Evolutionary conservation across 1,140 invertebrate genomes (phyloP), one percentile per base, ranked within the genome.

Genomic region (Phenacoccus solenopsis): DNA sequence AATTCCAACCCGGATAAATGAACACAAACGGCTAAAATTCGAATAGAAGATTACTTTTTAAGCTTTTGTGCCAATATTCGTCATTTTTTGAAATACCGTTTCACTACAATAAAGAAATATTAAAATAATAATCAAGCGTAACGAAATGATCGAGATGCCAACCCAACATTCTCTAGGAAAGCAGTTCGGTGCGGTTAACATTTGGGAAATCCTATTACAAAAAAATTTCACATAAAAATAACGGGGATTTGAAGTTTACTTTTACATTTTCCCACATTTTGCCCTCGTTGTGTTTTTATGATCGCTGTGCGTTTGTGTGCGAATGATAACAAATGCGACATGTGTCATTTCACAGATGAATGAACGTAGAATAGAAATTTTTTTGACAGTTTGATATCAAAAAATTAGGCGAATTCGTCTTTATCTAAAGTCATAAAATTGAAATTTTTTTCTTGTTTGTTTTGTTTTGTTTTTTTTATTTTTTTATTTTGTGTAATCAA

Each of bases 101-200:
- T 25, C 59, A 64, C 59, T 64, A 64, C 25, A 38, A 38, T 59
- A 10, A 27, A 25, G 59, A 64, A 64, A 25, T 64, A 64, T n/a
- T n/a, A n/a, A n/a, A n/a, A n/a, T n/a, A n/a, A n/a, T 64, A 64
- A 64, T 64, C 59, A 64, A 64, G 59, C 59, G 59, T 64, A 64
- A 64, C 59, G 59, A 64, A 13, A 64, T 64, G 59, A 64, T 64
- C 59, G 25, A 64, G 59, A 64, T 64, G 59, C 59, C 59, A 64
- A 64, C 59, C 59, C 59, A 64, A 27, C 59, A 64, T 64, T 64
- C 59, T 27, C 25, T 64, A 64, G 59, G 59, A 64, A 64, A 64
- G 59, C 59, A 64, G 59, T 64, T 64, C 59, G 59, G 59, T 24
- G 25, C 25, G 59, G 59, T 64, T 64, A 64, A 64, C 59, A 27